Percentiles rank a stretch among this genome's conserved stretches.
Evolutionary conservation across 2,113 vertebrate genomes (phyloP).

Genomic region (Pelvicachromis taeniatus): DNA sequence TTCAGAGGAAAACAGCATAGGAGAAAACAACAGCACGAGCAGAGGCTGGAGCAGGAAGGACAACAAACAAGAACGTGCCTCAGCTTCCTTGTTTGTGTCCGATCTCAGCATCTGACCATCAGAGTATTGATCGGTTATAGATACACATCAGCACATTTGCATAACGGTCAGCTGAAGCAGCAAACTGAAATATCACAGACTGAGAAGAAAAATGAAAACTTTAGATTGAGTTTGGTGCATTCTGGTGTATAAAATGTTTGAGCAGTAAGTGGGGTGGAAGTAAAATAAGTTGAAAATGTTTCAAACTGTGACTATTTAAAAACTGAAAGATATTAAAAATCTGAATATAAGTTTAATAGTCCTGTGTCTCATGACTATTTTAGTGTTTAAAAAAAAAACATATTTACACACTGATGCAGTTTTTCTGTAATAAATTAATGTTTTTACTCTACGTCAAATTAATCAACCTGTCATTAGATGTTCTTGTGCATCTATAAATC

Average conservation of each 20-base stretch:
- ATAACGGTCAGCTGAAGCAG: not conserved
- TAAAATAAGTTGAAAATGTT: not conserved
- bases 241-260: not conserved
- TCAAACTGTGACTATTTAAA: not conserved
- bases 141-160: conserved; percentile 36
- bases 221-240: not conserved
- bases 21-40: not conserved
- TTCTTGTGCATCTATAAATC: too few species aligned
- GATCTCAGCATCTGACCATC: conserved; percentile 16
- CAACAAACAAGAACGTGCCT: conserved; percentile 16
- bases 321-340: not conserved
- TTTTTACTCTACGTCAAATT: not conserved
- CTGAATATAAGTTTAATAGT: not conserved
- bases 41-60: not conserved
- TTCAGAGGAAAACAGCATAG: not conserved
- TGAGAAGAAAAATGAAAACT: not conserved
- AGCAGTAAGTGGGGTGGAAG: not conserved
- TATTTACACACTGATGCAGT: not conserved
- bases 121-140: conserved; percentile 26
- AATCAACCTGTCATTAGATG: not conserved
- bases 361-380: not conserved
- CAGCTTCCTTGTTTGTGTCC: conserved; percentile 22
- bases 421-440: not conserved
- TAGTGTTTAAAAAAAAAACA: not conserved
- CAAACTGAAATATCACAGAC: not conserved